These are phyloP conservation scores for Eristalis arbustorum DNA, from an alignment of 2,888 invertebrate species.

Conservation along the genomic window DNA sequence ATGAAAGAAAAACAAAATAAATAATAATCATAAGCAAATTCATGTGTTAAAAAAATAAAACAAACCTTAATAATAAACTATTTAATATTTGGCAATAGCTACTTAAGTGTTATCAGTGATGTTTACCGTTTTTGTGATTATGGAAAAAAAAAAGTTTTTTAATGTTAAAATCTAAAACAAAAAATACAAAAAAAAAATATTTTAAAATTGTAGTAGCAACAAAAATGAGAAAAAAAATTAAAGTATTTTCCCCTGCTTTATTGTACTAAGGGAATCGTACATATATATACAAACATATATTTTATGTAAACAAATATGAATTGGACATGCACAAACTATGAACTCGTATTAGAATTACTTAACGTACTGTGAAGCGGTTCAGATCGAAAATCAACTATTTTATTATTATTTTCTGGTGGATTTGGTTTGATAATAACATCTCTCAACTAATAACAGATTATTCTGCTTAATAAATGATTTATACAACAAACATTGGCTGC, in stretches of 20 bases:
- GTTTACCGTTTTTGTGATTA: slow-evolving; percentile 70
- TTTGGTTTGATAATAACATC: slow-evolving; percentile 1
- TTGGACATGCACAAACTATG: slow-evolving; percentile 55
- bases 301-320: slow-evolving; percentile 37
- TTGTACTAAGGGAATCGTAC: slow-evolving; percentile 40
- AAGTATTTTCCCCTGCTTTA: slow-evolving; percentile 62
- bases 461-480: too few relatives aligned
- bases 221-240: slow-evolving; percentile 27
- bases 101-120: slow-evolving; percentile 70
- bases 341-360: slow-evolving; percentile 44
- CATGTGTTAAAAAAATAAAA: slow-evolving; percentile 49
- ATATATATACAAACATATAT: slow-evolving; percentile 15
- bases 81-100: slow-evolving; percentile 70
- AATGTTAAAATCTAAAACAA: slow-evolving; percentile 52
- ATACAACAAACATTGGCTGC: too few relatives aligned
- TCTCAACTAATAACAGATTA: neutral
- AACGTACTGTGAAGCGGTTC: slow-evolving; percentile 58
- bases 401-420: slow-evolving; percentile 15
- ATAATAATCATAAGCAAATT: slow-evolving; percentile 21
- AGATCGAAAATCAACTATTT: slow-evolving; percentile 16
- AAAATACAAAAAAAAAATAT: slow-evolving; percentile 23
- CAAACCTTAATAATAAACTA: slow-evolving; percentile 39
- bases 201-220: slow-evolving; percentile 50
- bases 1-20: neutral
- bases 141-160: slow-evolving; percentile 49